Evolutionary conservation across 1,140 invertebrate species (phyloP), one percentile per base, ranked within the genome.

Genomic region (Holotrichia oblita): DNA sequence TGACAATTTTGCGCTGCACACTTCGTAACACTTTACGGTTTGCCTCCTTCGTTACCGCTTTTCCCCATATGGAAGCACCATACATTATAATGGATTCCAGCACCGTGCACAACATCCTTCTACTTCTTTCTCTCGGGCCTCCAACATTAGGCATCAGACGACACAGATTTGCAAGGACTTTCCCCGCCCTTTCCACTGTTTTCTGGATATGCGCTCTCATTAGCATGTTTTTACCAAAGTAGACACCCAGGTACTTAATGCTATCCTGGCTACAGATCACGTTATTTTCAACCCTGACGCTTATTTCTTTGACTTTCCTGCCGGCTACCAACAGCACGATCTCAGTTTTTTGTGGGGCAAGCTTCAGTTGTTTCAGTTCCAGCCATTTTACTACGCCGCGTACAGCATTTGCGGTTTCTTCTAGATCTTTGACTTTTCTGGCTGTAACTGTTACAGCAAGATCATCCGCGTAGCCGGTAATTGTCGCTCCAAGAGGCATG

Each of bases 321-420:
- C 27, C 27, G 27, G 27, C 27, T 34, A 34, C 27, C 27, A 34
- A 34, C 27, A 34, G 27, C 27, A 48, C 44, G 2, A 48, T 6
- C 44, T 48, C n/a, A 48, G 44, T 48, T 48, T 48, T 48, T 48
- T 17, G 44, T 48, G 44, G 44, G n/a, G 44, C 44, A 48, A 48
- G 44, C 44, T 48, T 48, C 44, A 48, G 44, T 17, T 48, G 10
- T 48, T 48, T 48, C 44, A 2, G n/a, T 8, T 48, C 7, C 44
- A 48, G 44, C 10, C 27, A 34, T 1, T 34, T 34, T 34, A 34
- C 27, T 34, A 34, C 27, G 27, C 27, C 27, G 27, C 27, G 27
- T 34, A 34, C 27, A 34, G 27, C 27, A 34, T 34, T 34, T 34
- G 27, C 44, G 1, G n/a, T 48, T 2, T 48, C 44, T 48, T 48